Evolutionary conservation across 2,888 invertebrate species (phyloP).

Genomic region (Blera fallax): DNA sequence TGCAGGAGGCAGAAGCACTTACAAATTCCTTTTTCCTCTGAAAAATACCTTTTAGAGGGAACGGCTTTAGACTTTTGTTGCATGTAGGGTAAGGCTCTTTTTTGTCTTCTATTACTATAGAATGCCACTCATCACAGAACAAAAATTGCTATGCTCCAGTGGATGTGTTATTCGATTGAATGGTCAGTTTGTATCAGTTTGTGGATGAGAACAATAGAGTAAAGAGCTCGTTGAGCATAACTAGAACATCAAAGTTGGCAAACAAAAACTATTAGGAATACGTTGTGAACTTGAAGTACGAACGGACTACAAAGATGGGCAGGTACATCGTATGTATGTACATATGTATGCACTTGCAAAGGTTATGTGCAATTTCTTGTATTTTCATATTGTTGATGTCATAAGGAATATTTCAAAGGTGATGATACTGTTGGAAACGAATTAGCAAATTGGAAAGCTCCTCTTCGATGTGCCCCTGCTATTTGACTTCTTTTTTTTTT

Average conservation of each 20-base stretch:
- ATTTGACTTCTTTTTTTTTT: no score
- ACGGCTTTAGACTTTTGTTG: not conserved
- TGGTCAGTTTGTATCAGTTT: not conserved
- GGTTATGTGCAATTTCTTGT: not conserved
- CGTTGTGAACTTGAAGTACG: not conserved
- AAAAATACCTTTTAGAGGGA: not conserved
- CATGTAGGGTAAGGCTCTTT: not conserved
- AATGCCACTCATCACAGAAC: not conserved
- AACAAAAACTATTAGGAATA: not conserved
- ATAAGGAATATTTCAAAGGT: no score
- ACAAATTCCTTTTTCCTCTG: constrained; percentile 5
- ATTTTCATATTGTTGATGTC: no score
- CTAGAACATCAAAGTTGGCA: not conserved
- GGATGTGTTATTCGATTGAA: not conserved
- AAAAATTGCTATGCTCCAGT: not conserved
- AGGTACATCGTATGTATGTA: no score
- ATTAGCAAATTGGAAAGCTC: no score
- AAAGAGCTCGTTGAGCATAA: not conserved
- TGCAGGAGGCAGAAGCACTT: not conserved
- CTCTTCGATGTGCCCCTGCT: no score
- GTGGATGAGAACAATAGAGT: not conserved
- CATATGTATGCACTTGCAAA: no score
- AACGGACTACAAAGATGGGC: no score
- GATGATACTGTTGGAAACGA: no score
- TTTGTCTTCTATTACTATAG: not conserved